Evolutionary conservation across 2,113 vertebrate species (phyloP).

Genomic region (Strix uralensis): DNA sequence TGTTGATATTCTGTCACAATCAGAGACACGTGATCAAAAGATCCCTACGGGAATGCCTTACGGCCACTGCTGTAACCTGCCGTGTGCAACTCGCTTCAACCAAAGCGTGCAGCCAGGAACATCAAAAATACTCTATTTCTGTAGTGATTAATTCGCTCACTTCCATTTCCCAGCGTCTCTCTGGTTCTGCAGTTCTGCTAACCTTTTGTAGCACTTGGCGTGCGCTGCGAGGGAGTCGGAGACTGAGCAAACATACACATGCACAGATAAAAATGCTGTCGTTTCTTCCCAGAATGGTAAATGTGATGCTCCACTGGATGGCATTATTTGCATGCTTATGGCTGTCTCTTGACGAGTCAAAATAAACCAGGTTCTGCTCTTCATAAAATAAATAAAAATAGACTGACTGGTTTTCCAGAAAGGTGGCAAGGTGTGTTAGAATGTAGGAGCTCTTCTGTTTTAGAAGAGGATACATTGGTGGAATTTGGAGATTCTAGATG

Average conservation of each 20-base stretch:
- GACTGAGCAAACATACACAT: background rate
- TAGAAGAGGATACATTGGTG: background rate
- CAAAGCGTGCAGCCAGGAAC: background rate
- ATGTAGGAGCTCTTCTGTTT: background rate
- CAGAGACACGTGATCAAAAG: background rate
- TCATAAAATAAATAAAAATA: background rate
- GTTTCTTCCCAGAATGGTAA: background rate
- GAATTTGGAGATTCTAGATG: background rate
- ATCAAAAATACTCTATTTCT: background rate
- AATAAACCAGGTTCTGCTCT: background rate
- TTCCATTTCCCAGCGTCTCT: background rate
- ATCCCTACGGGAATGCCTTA: background rate
- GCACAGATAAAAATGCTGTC: rapidly evolving
- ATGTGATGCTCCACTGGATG: background rate
- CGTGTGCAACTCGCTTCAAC: rapidly evolving
- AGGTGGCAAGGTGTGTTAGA: background rate
- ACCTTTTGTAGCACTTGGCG: background rate
- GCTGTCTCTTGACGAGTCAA: background rate
- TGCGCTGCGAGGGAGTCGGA: background rate
- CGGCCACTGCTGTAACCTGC: rapidly evolving
- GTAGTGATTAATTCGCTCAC: rapidly evolving
- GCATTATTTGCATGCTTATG: background rate
- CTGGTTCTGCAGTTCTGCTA: background rate
- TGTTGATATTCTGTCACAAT: background rate
- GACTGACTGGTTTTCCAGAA: background rate